These are phyloP conservation scores for Gastracanthus pulcherrimus DNA, from an alignment of 2,888 invertebrate species.

Conservation along the genomic window DNA sequence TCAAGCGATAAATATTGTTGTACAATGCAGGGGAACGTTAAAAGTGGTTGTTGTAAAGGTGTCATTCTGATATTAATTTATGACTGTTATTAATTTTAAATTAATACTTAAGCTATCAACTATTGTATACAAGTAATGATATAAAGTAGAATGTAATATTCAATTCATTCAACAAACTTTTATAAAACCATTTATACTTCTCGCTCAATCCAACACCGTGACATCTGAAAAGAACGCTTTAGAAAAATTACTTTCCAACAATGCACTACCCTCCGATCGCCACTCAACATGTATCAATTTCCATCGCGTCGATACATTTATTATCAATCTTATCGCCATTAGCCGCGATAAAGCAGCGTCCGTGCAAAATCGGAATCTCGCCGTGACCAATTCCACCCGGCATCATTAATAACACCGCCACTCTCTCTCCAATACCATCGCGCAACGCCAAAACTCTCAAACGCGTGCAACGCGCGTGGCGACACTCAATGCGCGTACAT, in stretches of 20 bases:
- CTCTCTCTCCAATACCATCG: neutral
- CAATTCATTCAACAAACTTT: neutral
- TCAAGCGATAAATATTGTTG: neutral
- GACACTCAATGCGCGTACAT: too few relatives aligned
- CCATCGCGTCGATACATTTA: neutral
- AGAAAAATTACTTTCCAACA: neutral
- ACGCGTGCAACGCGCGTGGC: neutral
- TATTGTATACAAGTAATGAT: too few relatives aligned
- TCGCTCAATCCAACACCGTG: neutral
- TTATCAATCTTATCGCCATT: slow-evolving; percentile 6
- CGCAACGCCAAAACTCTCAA: neutral
- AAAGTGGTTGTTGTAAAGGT: too few relatives aligned
- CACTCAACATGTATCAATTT: neutral
- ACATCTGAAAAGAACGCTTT: neutral
- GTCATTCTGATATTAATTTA: too few relatives aligned
- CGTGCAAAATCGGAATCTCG: neutral
- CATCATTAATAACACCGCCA: neutral
- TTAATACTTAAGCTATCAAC: too few relatives aligned
- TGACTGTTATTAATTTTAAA: too few relatives aligned
- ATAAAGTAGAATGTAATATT: too few relatives aligned
- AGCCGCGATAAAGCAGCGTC: neutral
- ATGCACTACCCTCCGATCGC: neutral
- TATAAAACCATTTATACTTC: neutral
- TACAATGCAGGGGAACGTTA: neutral
- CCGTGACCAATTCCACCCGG: neutral